These are phyloP conservation scores for Coranthus polyacanthus DNA, from an alignment of 2,797 vertebrate species.

Conservation along the genomic window DNA sequence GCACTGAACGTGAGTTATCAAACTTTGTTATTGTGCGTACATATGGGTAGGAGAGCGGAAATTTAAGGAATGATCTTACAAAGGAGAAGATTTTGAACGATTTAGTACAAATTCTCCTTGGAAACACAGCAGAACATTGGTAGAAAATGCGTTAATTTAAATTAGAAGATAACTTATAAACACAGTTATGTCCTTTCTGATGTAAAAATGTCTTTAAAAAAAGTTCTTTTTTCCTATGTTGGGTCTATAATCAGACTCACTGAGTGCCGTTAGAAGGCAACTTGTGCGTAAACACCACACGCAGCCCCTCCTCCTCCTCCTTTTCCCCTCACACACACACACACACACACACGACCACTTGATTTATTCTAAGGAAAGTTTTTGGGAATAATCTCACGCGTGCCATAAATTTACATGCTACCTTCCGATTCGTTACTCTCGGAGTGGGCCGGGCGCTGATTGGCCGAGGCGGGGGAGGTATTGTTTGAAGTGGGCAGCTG, in stretches of 20 bases:
- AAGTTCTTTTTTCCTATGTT: slow-evolving; percentile 12
- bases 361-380: slow-evolving; percentile 91
- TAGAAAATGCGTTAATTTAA: neutral
- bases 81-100: neutral
- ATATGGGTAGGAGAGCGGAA: neutral
- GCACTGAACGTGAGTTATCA: slow-evolving; percentile 92
- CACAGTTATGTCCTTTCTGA: neutral
- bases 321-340: slow-evolving; percentile 30
- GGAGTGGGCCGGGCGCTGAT: slow-evolving; percentile 83
- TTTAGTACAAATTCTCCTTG: neutral
- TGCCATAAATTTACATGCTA: slow-evolving; percentile 96
- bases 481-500: slow-evolving; percentile 99
- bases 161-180: neutral
- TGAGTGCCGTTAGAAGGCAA: slow-evolving; percentile 73
- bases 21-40: neutral
- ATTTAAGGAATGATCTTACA: neutral
- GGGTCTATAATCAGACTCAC: slow-evolving; percentile 36
- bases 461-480: slow-evolving; percentile 88
- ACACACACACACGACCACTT: slow-evolving; percentile 80
- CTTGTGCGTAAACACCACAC: slow-evolving; percentile 76
- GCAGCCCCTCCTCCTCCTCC: slow-evolving; percentile 1
- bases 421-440: slow-evolving; percentile 84
- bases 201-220: neutral
- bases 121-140: too few species aligned
- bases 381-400: slow-evolving; percentile 93